phyloP scores from a whole-genome alignment of 2,113 vertebrate species.

The Glareola pratincola region DNA sequence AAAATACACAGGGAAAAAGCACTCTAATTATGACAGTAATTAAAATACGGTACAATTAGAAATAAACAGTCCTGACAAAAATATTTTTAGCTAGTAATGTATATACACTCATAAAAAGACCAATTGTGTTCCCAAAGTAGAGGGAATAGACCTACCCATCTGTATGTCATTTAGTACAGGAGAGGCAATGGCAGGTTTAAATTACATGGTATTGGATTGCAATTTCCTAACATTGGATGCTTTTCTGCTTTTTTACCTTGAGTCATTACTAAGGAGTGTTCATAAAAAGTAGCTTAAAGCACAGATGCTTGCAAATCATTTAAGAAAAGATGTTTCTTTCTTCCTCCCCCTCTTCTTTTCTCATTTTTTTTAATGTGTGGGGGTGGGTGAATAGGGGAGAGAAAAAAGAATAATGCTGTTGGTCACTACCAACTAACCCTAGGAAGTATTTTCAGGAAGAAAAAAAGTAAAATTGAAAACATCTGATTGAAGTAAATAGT shows the following conservation, averaged over 20 bases:
- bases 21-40: constrained; percentile 59
- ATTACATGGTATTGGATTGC: constrained; percentile 89
- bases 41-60: constrained; percentile 69
- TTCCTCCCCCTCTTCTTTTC: constrained; percentile 64
- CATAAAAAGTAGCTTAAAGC: constrained; percentile 84
- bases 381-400: constrained; percentile 40
- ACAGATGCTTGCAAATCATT: constrained; percentile 81
- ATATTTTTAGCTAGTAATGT: constrained; percentile 68
- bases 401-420: constrained; percentile 69
- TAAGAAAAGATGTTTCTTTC: constrained; percentile 78
- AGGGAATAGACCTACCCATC: constrained; percentile 81
- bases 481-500: constrained; percentile 86
- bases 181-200: constrained; percentile 88
- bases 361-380: constrained; percentile 41
- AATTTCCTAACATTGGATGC: constrained; percentile 86
- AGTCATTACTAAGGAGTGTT: constrained; percentile 82
- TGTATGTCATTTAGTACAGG: constrained; percentile 87
- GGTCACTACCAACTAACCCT: constrained; percentile 72
- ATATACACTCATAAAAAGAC: constrained; percentile 77
- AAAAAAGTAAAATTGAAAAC: constrained; percentile 82
- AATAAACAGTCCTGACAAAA: constrained; percentile 67
- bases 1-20: constrained; percentile 44
- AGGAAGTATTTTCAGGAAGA: constrained; percentile 76
- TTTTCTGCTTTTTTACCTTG: constrained; percentile 84
- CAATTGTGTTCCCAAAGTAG: constrained; percentile 78